A percentile compares a stretch with the other conserved stretches of the same genome.
Evolutionary conservation across 2,888 invertebrate species (phyloP).

Genomic region (Drosophila borborema): DNA sequence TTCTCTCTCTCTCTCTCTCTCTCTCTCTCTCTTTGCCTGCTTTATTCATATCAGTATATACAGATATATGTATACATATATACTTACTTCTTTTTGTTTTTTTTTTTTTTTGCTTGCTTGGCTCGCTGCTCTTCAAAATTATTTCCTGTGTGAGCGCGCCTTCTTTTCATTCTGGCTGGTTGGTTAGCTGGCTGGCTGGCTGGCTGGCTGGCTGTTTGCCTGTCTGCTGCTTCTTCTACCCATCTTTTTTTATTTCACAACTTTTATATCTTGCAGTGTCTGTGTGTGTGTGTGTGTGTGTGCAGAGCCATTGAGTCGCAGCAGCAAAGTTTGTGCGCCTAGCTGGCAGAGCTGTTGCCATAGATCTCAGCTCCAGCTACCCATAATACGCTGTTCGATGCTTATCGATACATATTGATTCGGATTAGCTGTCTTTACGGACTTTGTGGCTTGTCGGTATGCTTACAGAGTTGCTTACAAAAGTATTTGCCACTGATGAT

Average conservation of each 20-base stretch:
- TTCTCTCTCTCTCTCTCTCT: constrained; percentile 6
- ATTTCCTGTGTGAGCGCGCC: constrained; percentile 54
- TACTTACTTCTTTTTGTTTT: neutral
- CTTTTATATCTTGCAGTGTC: constrained; percentile 11
- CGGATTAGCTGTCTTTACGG: constrained; percentile 5
- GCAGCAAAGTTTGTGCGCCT: constrained; percentile 34
- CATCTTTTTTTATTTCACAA: constrained; percentile 23
- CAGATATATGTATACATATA: neutral
- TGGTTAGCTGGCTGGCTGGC: constrained; percentile 20
- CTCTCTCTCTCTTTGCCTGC: neutral
- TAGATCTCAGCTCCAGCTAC: constrained; percentile 14
- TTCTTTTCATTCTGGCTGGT: constrained; percentile 42
- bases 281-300: neutral
- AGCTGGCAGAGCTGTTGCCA: constrained; percentile 15
- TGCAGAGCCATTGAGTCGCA: neutral
- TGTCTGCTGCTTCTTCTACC: constrained; percentile 2
- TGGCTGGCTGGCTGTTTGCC: constrained; percentile 16
- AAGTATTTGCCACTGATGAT: constrained; percentile 5
- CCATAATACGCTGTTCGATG: constrained; percentile 48
- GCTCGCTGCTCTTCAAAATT: constrained; percentile 56
- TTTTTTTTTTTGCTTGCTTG: constrained; percentile 23
- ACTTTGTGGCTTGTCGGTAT: constrained; percentile 20
- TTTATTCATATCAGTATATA: neutral
- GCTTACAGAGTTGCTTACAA: constrained; percentile 15
- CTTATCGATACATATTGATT: constrained; percentile 46